phyloP scores from a whole-genome alignment of 2,888 invertebrate species.

The Eurois occulta region DNA sequence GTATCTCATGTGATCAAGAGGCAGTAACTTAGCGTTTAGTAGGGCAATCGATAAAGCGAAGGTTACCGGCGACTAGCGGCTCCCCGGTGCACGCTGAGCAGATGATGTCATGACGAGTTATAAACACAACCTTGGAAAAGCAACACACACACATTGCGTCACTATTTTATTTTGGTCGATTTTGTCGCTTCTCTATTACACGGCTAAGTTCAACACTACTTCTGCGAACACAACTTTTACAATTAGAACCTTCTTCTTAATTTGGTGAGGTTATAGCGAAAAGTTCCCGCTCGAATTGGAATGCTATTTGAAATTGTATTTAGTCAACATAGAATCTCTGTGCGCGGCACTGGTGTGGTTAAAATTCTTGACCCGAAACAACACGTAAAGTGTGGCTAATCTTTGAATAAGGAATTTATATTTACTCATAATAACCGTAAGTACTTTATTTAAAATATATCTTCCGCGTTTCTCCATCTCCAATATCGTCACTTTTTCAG shows the following conservation, averaged over 20 bases:
- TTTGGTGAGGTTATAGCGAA: conserved; percentile 56
- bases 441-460: conserved; percentile 26
- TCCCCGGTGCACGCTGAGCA: conserved; percentile 22
- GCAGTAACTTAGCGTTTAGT: conserved; percentile 17
- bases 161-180: conserved; percentile 82
- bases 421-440: conserved; percentile 37
- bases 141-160: conserved; percentile 77
- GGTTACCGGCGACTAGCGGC: conserved; percentile 47
- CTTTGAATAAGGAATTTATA: conserved; percentile 53
- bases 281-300: conserved; percentile 74
- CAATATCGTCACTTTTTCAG: not conserved
- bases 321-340: conserved; percentile 65
- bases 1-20: conserved; percentile 4
- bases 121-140: conserved; percentile 77
- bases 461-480: not conserved
- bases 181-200: conserved; percentile 64
- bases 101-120: conserved; percentile 64
- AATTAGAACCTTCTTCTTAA: conserved; percentile 3
- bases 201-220: conserved; percentile 62
- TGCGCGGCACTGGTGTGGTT: conserved; percentile 45
- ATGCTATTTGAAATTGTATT: conserved; percentile 66
- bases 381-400: conserved; percentile 56
- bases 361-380: conserved; percentile 18
- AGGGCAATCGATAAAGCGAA: conserved; percentile 48
- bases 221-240: accelerated